phyloP scores from a whole-genome alignment of 2,113 vertebrate genomes.

The Galeopterus variegatus region DNA sequence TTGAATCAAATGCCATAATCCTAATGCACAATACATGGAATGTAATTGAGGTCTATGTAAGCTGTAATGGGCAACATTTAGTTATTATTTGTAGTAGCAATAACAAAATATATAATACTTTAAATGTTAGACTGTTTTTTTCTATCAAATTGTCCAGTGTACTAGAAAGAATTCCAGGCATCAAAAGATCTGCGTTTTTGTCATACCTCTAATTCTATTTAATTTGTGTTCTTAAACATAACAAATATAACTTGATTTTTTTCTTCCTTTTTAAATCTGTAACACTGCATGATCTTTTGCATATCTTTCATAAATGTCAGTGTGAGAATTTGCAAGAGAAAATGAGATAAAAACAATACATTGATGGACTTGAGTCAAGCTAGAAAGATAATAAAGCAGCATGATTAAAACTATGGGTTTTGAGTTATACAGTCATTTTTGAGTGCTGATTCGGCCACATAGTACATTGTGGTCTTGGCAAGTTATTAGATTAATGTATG shows the following conservation, averaged over 20 bases:
- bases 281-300: background rate
- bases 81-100: background rate
- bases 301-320: conserved; percentile 39
- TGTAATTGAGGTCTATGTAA: background rate
- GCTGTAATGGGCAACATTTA: background rate
- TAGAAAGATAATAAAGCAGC: background rate
- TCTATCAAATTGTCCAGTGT: background rate
- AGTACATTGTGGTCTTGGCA: background rate
- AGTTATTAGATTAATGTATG: background rate
- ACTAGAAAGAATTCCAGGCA: background rate
- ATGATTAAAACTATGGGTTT: background rate
- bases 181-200: background rate
- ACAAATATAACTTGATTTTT: background rate
- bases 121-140: background rate
- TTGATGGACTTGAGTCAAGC: background rate
- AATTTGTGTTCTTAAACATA: background rate
- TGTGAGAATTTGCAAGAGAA: conserved; percentile 22
- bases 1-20: background rate
- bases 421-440: background rate
- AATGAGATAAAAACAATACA: background rate
- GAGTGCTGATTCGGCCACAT: background rate
- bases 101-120: background rate
- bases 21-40: background rate
- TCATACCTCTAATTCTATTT: background rate
- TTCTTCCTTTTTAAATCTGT: background rate